A percentile compares a stretch with the other conserved stretches of the same genome.
Conservation (phyloP, 2,113 vertebrate genomes). For the Semicossyphus pulcher region DNA sequence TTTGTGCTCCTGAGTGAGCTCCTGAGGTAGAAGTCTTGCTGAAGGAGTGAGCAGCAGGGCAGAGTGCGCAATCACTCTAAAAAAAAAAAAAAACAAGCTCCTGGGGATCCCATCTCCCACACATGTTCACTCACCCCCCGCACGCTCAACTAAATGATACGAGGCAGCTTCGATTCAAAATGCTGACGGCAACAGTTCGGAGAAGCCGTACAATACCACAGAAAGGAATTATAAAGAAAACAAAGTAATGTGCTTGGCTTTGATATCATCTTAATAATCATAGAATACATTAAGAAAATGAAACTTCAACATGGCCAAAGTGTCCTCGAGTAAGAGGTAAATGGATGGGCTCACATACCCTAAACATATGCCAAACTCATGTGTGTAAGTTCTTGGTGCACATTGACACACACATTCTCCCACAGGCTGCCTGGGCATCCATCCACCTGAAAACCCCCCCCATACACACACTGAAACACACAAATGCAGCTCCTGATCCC, state of each 20-base stretch:
- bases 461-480: conserved; percentile 16
- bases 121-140: conserved; percentile 26
- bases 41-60: conserved; percentile 26
- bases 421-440: conserved; percentile 40
- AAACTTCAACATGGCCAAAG: not conserved
- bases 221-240: conserved; percentile 5
- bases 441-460: conserved; percentile 47
- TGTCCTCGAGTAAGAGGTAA: not conserved
- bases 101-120: conserved; percentile 26
- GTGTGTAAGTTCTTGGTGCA: not conserved
- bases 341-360: not conserved
- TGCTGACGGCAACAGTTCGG: not conserved
- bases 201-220: not conserved
- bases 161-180: not conserved
- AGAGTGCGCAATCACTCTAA: conserved; percentile 7
- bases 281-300: not conserved
- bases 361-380: not conserved
- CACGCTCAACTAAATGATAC: not conserved
- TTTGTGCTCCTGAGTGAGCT: conserved; percentile 36
- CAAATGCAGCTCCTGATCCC: conserved; percentile 45
- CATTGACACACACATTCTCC: not conserved
- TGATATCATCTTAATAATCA: conserved; percentile 7
- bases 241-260: not conserved
- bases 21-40: conserved; percentile 4
- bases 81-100: conserved; percentile 1